These are phyloP conservation scores for Strix occidentalis DNA, from an alignment of 2,797 vertebrate genomes.

Conservation along the genomic window DNA sequence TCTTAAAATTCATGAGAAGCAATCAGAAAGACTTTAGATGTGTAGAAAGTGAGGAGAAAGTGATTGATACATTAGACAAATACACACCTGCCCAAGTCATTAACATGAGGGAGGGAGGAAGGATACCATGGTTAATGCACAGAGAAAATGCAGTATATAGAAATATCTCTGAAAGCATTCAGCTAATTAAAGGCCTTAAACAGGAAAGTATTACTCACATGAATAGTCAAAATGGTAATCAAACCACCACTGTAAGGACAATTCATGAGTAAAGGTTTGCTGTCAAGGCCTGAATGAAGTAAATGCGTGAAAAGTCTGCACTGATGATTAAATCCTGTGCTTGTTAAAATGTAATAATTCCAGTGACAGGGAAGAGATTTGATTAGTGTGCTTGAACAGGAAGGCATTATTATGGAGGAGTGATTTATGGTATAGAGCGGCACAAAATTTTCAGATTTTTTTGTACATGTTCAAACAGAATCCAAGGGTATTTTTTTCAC, in stretches of 20 bases:
- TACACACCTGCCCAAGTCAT: constrained; percentile 44
- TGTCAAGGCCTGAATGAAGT: constrained; percentile 39
- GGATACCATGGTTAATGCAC: constrained; percentile 30
- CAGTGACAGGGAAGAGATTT: constrained; percentile 54
- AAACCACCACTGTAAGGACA: constrained; percentile 26
- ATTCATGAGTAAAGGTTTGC: constrained; percentile 22
- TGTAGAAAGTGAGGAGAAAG: constrained; percentile 50
- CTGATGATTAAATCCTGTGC: constrained; percentile 57
- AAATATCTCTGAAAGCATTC: constrained; percentile 17
- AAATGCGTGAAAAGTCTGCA: background rate
- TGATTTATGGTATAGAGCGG: constrained; percentile 31
- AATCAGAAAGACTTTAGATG: constrained; percentile 41
- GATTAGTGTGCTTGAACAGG: constrained; percentile 62
- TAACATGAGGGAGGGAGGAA: constrained; percentile 30
- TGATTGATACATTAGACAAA: constrained; percentile 44
- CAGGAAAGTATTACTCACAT: constrained; percentile 51
- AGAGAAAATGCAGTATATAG: constrained; percentile 14
- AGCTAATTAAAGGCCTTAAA: constrained; percentile 60
- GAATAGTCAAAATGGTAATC: constrained; percentile 61
- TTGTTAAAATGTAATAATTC: constrained; percentile 69
- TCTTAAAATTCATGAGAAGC: constrained; percentile 60
- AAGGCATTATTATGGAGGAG: constrained; percentile 34
- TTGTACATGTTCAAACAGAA: background rate
- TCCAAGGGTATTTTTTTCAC: background rate
- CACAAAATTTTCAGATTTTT: background rate